Percentiles rank a stretch among this genome's conserved stretches.
These are phyloP conservation scores for Enteromius afrohamiltoni DNA, from an alignment of 2,797 vertebrate genomes.

Conservation along the genomic window DNA sequence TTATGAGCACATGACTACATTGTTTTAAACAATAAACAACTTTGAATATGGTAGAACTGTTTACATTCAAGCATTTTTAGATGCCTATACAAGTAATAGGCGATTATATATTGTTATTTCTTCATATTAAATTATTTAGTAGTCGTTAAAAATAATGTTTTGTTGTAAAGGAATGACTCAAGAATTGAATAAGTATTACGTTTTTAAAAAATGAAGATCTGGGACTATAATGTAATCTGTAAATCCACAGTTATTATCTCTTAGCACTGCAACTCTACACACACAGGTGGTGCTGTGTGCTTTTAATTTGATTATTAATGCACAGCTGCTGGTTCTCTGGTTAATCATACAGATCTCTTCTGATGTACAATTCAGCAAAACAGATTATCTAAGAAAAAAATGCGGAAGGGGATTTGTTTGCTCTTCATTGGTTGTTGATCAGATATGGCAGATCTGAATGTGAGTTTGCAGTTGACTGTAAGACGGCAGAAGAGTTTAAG, in stretches of 20 bases:
- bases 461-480: neutral
- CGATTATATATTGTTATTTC: neutral
- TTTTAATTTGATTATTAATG: slow-evolving; percentile 17
- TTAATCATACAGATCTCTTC: slow-evolving; percentile 22
- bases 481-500: neutral
- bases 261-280: slow-evolving; percentile 15
- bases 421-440: neutral
- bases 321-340: slow-evolving; percentile 51
- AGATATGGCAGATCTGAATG: neutral
- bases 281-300: slow-evolving; percentile 55
- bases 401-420: neutral
- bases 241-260: neutral
- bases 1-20: neutral
- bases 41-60: neutral
- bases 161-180: neutral
- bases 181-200: neutral
- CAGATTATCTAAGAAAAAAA: neutral
- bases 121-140: neutral
- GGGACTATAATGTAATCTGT: neutral
- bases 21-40: slow-evolving; percentile 8
- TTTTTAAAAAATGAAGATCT: neutral
- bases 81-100: neutral
- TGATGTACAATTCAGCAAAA: neutral
- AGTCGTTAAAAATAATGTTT: neutral
- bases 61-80: neutral